Conservation (phyloP, 2,888 invertebrate genomes). For the Morpho achilles region DNA sequence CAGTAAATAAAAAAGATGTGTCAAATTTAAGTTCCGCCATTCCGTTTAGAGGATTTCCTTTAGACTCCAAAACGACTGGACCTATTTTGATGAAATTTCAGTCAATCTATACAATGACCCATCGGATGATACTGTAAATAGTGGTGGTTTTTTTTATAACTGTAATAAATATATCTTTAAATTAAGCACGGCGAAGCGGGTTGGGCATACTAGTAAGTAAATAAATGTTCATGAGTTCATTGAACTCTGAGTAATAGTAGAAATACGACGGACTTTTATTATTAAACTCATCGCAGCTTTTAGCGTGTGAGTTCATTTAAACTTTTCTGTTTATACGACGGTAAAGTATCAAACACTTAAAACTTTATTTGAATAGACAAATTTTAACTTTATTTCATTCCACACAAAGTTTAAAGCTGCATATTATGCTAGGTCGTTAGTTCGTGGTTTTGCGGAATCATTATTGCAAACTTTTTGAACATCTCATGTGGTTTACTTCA, state of each 20-base stretch:
- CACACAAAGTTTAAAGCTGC: neutral
- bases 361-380: conserved; percentile 5
- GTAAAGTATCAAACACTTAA: conserved; percentile 15
- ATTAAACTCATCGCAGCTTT: conserved; percentile 2
- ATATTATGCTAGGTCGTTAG: conserved; percentile 5
- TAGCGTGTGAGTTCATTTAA: conserved; percentile 15
- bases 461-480: conserved; percentile 40
- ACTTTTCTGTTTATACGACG: conserved; percentile 12
- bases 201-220: too few species aligned
- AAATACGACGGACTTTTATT: neutral
- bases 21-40: too few species aligned
- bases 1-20: too few species aligned
- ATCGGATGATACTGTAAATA: too few species aligned
- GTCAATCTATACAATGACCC: too few species aligned
- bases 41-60: too few species aligned
- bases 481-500: conserved; percentile 36
- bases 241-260: neutral
- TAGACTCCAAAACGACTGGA: too few species aligned
- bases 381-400: conserved; percentile 5
- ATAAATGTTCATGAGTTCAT: neutral
- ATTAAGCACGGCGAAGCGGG: too few species aligned
- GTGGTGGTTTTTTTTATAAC: too few species aligned
- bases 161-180: too few species aligned
- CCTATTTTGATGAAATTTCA: too few species aligned
- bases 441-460: conserved; percentile 34